Base-by-base conservation (phyloP, 2,797 vertebrate genomes). In the Lagodon rhomboides region DNA sequence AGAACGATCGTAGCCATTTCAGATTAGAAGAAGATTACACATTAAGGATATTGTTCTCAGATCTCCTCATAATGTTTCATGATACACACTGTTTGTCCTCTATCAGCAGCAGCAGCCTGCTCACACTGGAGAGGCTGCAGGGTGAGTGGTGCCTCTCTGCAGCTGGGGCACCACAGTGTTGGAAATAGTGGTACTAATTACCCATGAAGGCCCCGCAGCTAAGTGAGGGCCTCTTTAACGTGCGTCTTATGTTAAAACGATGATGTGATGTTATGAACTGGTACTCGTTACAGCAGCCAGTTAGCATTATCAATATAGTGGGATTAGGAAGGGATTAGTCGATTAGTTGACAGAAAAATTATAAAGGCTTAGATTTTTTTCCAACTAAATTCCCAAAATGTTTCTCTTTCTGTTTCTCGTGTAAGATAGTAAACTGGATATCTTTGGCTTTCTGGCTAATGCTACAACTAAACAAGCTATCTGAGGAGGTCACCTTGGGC, bases 131-230 rank as follows among this genome's bases (percentile, higher is more conserved):
- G 63, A 62, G 38, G 71, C 83, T 87, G 60, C 79, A 85, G 86
- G 83, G 67, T 74, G 43, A 73, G 49, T 64, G 70, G 65, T 70
- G 70, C 64, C 41, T 80, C 72, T 83, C 56, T 27, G 67, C 82
- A 87, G 73, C 85, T 77, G 73, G 56, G 63, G 70, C 73, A 50
- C 41, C 61, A 59, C 70, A 46, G 41, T 73, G 75, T 55, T 55
- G 75, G 51, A 68, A 85, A 66, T 22, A 72, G 34, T 67, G 46
- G 22, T 53, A 27, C 83, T 84, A 81, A 87, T 79, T 75, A 83
- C 62, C 27, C 49, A 25, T 41, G 18, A 38, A 56, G 27, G 50
- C 62, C 84, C 76, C 20, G 34, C 69, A 73, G 83, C 62, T 13
- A 67, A 61, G 38, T 27, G n/a, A 63, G 34, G 58, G 43, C 46